A percentile compares a stretch with the other conserved stretches of the same genome.
Conservation (phyloP, 2,113 vertebrate species). For the Lagopus leucura region DNA sequence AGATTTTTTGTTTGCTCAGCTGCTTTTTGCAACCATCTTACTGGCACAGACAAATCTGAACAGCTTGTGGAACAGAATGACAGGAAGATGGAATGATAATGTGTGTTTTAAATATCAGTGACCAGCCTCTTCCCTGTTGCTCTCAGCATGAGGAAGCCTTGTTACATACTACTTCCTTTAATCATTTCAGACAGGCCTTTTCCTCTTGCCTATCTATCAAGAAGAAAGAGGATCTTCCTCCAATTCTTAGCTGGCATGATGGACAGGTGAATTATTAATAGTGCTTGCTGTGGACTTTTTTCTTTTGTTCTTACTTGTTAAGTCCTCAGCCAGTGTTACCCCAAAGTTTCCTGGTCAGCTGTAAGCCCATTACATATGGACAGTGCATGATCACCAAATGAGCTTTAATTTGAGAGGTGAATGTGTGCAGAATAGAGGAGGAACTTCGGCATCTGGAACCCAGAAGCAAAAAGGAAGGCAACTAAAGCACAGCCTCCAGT, state of each 20-base stretch:
- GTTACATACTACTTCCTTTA: slow-evolving; percentile 63
- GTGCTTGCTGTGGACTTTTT: slow-evolving; percentile 35
- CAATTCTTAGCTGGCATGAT: slow-evolving; percentile 44
- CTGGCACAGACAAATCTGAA: slow-evolving; percentile 49
- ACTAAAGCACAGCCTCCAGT: not conserved
- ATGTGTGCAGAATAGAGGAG: not conserved
- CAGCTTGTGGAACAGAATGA: slow-evolving; percentile 69
- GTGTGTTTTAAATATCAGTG: slow-evolving; percentile 69
- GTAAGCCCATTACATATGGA: slow-evolving; percentile 3
- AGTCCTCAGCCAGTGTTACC: not conserved
- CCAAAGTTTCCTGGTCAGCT: not conserved
- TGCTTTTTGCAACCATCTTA: slow-evolving; percentile 18
- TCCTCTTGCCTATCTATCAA: slow-evolving; percentile 52
- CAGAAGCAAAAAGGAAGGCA: not conserved
- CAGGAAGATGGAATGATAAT: slow-evolving; percentile 73
- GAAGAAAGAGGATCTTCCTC: slow-evolving; percentile 39
- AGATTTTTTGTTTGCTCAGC: slow-evolving; percentile 58
- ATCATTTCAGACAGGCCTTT: slow-evolving; percentile 66
- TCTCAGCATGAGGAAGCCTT: slow-evolving; percentile 50
- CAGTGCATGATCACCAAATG: not conserved
- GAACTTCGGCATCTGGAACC: not conserved
- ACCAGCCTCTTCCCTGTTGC: slow-evolving; percentile 55
- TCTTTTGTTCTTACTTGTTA: slow-evolving; percentile 47
- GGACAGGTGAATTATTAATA: slow-evolving; percentile 73
- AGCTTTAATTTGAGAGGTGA: not conserved